Conservation (phyloP, 1,140 invertebrate genomes). For the Meloidogyne hapla region DNA sequence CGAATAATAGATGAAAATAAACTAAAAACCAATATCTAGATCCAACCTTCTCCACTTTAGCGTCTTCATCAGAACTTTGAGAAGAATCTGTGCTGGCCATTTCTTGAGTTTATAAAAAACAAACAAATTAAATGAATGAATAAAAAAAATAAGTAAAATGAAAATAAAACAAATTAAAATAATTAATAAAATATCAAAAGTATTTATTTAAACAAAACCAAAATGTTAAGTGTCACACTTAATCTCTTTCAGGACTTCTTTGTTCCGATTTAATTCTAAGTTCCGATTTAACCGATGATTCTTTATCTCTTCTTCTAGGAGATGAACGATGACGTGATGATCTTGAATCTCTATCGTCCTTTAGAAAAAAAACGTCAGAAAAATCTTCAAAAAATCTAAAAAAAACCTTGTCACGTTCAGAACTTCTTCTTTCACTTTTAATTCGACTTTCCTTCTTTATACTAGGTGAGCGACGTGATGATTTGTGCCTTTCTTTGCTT, state of each 20-base stretch:
- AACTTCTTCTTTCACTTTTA: constrained; percentile 26
- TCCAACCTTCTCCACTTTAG: not conserved
- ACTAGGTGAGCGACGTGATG: constrained; percentile 23
- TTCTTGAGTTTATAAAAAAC: not conserved
- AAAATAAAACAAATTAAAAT: not conserved
- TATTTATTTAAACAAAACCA: not conserved
- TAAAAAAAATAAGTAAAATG: not conserved
- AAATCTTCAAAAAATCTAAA: not conserved
- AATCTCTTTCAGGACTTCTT: constrained; percentile 21
- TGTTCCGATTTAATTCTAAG: constrained; percentile 13
- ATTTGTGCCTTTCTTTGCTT: not conserved
- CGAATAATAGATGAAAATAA: no score
- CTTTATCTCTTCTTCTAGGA: constrained; percentile 18
- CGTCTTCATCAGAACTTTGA: not conserved
- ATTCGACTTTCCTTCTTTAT: constrained; percentile 11
- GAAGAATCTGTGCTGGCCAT: not conserved
- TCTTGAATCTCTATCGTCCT: constrained; percentile 18
- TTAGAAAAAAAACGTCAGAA: not conserved
- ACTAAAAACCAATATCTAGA: no score
- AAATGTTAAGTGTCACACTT: not conserved
- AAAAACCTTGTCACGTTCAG: constrained; percentile 21
- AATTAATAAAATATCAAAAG: not conserved
- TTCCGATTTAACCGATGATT: constrained; percentile 7
- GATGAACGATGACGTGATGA: constrained; percentile 16
- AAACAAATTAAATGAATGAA: not conserved